Evolutionary conservation across 2,797 vertebrate genomes (phyloP), one percentile per base, ranked within the genome.

Genomic region (Carduelis carduelis): DNA sequence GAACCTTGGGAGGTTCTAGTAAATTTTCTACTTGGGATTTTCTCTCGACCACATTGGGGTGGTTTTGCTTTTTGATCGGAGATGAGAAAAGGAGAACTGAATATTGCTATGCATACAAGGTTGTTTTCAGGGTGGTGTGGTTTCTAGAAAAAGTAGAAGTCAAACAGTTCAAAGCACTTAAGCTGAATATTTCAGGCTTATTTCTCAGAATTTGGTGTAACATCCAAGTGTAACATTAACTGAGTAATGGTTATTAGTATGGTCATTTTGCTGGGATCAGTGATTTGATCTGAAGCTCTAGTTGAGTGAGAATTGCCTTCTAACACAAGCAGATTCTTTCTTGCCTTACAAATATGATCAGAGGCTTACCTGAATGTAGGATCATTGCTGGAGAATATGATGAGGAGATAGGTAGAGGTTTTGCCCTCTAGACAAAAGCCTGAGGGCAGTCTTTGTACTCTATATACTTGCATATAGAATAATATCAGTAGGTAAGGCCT

Each of bases 81-180:
- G 71, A 9, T 7, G 13, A 71, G 32, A 30, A 61, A 79, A 61
- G 20, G 15, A 70, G 50, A 64, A 20, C 21, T 32, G 21, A 22
- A 24, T 64, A 23, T 60, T 4, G 1, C 56, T 44, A 0, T 11
- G 47, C 27, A 2, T 43, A 26, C 9, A 9, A 21, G 12, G 2
- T 12, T 57, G 8, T 43, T 80, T 80, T 49, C 26, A 18, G 37
- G 27, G 7, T 9, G 5, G 4, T 59, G 35, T 35, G 23, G 14
- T 49, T 64, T 83, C 52, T 64, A 41, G 22, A 28, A 30, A 6
- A 17, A 11, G n/a, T 30, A 55, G 30, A 66, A 65, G 53, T 56
- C 13, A 27, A 17, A 2, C 6, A 15, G 11, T 70, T 71, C 52
- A 20, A 52, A 78, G 41, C 24, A 35, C 23, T 65, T 63, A 37